A percentile compares a stretch with the other conserved stretches of the same genome.
Conservation (phyloP, 2,113 vertebrate genomes). For the Mirza zaza region DNA sequence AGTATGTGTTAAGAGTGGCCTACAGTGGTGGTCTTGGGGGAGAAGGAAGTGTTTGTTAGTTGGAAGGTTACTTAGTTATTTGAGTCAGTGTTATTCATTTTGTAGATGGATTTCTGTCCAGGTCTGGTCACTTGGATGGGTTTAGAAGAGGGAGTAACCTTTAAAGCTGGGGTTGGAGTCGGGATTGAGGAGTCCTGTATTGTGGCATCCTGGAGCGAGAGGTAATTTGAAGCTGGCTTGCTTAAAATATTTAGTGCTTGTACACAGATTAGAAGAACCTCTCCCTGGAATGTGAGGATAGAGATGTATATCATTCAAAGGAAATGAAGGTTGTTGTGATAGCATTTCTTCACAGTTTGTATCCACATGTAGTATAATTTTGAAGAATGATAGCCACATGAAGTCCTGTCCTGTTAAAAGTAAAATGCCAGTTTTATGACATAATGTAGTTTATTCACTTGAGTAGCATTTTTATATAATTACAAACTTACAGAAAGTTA, state of each 20-base stretch:
- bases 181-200: neutral
- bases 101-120: slow-evolving; percentile 10
- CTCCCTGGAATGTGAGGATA: neutral
- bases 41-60: neutral
- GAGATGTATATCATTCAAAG: slow-evolving; percentile 19
- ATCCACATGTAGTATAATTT: neutral
- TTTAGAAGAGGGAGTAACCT: neutral
- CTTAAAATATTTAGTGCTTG: slow-evolving; percentile 27
- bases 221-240: slow-evolving; percentile 47
- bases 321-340: neutral
- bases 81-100: neutral
- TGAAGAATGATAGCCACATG: neutral
- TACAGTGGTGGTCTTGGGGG: neutral
- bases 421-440: slow-evolving; percentile 35
- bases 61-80: neutral
- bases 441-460: neutral
- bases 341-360: slow-evolving; percentile 14
- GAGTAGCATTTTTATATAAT: neutral
- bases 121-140: neutral
- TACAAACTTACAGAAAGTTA: slow-evolving; percentile 45
- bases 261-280: slow-evolving; percentile 37
- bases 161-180: neutral
- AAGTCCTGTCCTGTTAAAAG: slow-evolving; percentile 16
- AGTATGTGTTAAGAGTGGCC: neutral
- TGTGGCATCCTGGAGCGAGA: neutral